These are phyloP conservation scores for Prolemur simus DNA, from an alignment of 2,113 vertebrate species.

Conservation along the genomic window DNA sequence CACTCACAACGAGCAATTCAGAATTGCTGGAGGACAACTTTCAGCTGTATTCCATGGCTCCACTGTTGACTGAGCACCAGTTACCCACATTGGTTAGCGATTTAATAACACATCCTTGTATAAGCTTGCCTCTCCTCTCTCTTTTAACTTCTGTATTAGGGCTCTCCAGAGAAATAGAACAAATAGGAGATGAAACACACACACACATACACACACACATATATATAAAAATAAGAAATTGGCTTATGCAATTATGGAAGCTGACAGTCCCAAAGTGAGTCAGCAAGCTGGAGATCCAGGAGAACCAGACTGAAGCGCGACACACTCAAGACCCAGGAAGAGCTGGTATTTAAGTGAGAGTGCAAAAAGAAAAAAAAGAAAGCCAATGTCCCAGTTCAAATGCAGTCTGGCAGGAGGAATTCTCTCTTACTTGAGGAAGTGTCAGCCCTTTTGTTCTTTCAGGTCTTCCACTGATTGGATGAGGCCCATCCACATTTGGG, in stretches of 20 bases:
- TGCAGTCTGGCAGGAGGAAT: not conserved
- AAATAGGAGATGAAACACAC: not conserved
- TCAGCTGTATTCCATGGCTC: not conserved
- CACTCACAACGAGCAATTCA: not conserved
- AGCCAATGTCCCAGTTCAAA: not conserved
- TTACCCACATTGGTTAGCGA: not conserved
- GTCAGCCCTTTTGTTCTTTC: not conserved
- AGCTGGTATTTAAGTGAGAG: not conserved
- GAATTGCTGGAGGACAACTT: not conserved
- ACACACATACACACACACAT: not conserved
- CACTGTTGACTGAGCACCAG: not conserved
- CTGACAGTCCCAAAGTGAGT: not conserved
- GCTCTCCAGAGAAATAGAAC: not conserved
- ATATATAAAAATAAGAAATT: not conserved
- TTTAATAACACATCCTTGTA: not conserved
- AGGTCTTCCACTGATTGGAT: not conserved
- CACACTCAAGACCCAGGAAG: not conserved
- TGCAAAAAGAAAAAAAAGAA: no score
- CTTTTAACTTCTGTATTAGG: not conserved
- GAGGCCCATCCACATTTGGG: not conserved
- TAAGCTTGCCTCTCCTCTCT: not conserved
- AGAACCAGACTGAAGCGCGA: not conserved
- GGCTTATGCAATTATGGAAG: not conserved
- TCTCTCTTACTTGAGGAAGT: not conserved
- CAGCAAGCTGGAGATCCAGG: not conserved